These are phyloP conservation scores for Tor tambroides DNA, from an alignment of 2,113 vertebrate species.

Conservation along the genomic window DNA sequence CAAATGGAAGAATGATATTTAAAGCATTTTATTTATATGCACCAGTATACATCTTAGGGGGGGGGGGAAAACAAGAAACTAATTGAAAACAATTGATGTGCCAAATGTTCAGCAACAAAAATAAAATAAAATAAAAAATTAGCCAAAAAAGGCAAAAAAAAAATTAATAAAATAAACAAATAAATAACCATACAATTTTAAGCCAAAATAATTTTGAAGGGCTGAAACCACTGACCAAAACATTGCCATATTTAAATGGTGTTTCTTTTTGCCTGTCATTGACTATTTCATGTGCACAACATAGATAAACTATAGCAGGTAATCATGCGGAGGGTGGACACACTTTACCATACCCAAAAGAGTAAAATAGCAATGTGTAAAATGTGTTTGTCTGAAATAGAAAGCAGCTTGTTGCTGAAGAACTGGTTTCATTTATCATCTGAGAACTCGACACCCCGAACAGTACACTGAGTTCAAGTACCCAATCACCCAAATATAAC, in stretches of 20 bases:
- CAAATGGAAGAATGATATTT: too few relatives aligned
- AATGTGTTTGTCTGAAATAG: not conserved
- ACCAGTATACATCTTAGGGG: too few relatives aligned
- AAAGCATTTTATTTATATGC: not conserved
- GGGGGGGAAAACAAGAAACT: too few relatives aligned
- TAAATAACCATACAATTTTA: not conserved
- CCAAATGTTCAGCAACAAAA: not conserved
- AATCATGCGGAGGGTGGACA: not conserved
- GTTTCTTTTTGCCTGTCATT: too few relatives aligned
- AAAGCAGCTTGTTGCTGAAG: rapidly evolving
- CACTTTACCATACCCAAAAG: not conserved
- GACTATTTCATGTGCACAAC: not conserved
- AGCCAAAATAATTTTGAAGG: not conserved
- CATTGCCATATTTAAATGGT: not conserved
- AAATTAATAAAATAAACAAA: too few relatives aligned
- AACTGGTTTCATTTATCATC: not conserved
- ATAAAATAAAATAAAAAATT: too few relatives aligned
- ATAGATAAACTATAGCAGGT: not conserved
- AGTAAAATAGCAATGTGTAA: not conserved
- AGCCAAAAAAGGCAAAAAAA: too few relatives aligned
- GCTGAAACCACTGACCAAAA: not conserved
- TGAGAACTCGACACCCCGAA: not conserved
- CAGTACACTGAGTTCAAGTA: not conserved
- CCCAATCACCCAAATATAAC: not conserved
- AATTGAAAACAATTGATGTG: not conserved